Evolutionary conservation across 2,113 vertebrate species (phyloP).

Genomic region (Myiozetetes cayanensis): DNA sequence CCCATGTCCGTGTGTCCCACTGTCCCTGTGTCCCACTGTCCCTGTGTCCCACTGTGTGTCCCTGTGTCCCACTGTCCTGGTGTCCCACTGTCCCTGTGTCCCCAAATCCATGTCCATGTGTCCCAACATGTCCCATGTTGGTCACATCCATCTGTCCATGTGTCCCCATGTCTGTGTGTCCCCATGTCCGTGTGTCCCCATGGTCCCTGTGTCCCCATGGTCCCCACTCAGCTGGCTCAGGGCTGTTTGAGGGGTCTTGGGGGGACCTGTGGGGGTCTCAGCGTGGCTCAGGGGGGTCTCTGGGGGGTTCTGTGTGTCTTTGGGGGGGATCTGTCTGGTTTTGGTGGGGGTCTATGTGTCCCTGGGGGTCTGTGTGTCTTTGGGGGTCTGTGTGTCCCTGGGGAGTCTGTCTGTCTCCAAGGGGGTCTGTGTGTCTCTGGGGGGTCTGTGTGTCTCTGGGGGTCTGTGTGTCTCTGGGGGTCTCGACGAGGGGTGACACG

Average conservation of each 20-base stretch:
- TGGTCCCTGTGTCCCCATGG: neutral
- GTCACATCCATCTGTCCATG: neutral
- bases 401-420: neutral
- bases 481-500: no score
- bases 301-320: neutral
- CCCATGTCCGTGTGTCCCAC: neutral
- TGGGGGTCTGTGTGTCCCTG: no score
- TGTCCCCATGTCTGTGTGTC: neutral
- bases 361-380: neutral
- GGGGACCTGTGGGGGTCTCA: neutral
- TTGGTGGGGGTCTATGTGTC: no score
- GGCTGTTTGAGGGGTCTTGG: neutral
- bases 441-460: neutral
- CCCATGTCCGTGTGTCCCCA: neutral
- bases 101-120: neutral
- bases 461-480: no score
- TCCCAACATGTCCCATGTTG: neutral
- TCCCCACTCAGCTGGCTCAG: neutral
- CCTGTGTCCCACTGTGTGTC: neutral
- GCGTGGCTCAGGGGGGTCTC: no score
- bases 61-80: neutral
- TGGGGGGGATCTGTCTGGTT: no score
- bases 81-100: neutral
- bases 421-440: conserved; percentile 15
- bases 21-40: no score